These are phyloP conservation scores for Catocala nupta DNA, from an alignment of 2,888 invertebrate species.

Conservation along the genomic window DNA sequence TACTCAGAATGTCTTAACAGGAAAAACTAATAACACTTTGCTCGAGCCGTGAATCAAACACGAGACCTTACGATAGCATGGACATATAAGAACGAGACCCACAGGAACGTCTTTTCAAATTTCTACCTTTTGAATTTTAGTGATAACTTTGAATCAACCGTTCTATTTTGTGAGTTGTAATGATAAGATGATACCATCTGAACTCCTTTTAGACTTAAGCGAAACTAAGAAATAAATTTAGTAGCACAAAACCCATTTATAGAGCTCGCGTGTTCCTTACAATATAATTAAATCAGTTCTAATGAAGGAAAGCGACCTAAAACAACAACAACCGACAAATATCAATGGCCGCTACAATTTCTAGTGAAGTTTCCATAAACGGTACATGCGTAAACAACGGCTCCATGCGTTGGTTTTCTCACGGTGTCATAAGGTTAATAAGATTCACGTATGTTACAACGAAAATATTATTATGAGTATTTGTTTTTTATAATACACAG, in stretches of 20 bases:
- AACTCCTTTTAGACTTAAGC: no score
- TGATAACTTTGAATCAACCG: no score
- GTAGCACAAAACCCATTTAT: conserved; percentile 10
- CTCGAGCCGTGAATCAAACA: no score
- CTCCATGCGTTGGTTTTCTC: conserved; percentile 39
- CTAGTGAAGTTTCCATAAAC: conserved; percentile 28
- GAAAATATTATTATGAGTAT: conserved; percentile 18
- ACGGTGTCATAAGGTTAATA: conserved; percentile 45
- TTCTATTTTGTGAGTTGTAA: no score
- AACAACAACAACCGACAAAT: conserved; percentile 24
- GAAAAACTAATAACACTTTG: no score
- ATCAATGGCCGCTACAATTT: conserved; percentile 28
- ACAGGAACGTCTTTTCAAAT: no score
- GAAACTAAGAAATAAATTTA: no score
- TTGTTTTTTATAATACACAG: conserved; percentile 1
- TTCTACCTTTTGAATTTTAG: no score
- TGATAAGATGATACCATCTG: no score
- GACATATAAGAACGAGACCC: no score
- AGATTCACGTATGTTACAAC: conserved; percentile 33
- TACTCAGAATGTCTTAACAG: no score
- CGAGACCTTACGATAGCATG: no score
- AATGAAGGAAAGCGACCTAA: conserved; percentile 34
- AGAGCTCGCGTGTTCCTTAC: conserved; percentile 24
- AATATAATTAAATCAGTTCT: conserved; percentile 31
- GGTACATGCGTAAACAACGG: conserved; percentile 30